phyloP scores from a whole-genome alignment of 1,140 invertebrate genomes.

The Paralvinella palmiformis region DNA sequence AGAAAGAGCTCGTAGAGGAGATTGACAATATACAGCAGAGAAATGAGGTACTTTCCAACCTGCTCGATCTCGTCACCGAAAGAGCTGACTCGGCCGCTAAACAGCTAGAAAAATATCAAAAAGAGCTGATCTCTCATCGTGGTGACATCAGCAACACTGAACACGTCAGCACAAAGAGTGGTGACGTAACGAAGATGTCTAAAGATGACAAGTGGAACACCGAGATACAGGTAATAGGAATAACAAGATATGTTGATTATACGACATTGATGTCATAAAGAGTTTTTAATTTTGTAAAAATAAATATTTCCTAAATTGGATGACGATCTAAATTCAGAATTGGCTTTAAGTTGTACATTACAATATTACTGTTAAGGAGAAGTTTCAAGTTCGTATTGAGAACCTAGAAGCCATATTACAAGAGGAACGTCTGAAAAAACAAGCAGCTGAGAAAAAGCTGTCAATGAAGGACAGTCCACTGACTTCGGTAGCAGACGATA shows the following conservation, averaged over 20 bases:
- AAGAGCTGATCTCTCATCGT: neutral
- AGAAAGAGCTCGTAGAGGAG: constrained; percentile 18
- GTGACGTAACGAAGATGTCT: constrained; percentile 30
- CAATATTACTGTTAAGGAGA: no score
- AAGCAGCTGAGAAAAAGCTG: constrained; percentile 8
- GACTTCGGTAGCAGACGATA: constrained; percentile 5
- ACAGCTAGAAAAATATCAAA: constrained; percentile 10
- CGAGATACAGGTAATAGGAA: no score
- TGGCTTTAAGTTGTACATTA: no score
- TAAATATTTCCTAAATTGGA: no score
- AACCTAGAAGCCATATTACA: constrained; percentile 40
- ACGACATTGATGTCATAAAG: no score
- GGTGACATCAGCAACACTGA: constrained; percentile 17
- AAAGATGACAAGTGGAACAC: constrained; percentile 36
- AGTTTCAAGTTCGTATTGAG: constrained; percentile 33
- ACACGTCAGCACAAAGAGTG: constrained; percentile 39
- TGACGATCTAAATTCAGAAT: no score
- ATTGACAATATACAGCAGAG: constrained; percentile 17
- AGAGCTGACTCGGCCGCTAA: constrained; percentile 15
- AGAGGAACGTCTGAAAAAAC: constrained; percentile 40
- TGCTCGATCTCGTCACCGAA: constrained; percentile 17
- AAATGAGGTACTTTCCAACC: constrained; percentile 17
- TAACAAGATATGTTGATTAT: no score
- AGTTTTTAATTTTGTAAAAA: no score
- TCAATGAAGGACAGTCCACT: neutral